Base-by-base conservation (phyloP, 2,888 invertebrate genomes). In the Aquatica leii region DNA sequence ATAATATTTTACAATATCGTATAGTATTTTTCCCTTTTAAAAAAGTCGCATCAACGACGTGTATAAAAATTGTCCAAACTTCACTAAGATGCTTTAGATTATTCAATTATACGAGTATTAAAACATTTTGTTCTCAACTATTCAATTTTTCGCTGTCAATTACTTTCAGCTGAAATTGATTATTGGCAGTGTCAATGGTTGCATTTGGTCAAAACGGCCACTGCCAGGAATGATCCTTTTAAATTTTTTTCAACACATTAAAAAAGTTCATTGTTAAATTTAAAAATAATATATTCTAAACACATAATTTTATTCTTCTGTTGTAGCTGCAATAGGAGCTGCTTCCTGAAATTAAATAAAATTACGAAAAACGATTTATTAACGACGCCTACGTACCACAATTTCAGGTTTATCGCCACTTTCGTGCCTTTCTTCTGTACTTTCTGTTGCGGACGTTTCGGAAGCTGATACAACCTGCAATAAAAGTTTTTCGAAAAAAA, bases 151-250 rank as follows among this genome's bases (percentile, higher is more conserved):
- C 54, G 64, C 67, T 62, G 62, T 65, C 35, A 58, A 64, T 65
- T 68, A 70, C 62, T 69, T n/a, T 66, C 69, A 73, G 69, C 66
- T 69, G 67, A 66, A 71, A 74, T 74, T 73, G 73, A 46, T 24
- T 73, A 75, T n/a, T 78, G 80, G 80, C 80, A 80, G 80, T 80
- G 77, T 73, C 64, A 70, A 69, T 74, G 72, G 70, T 69, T 65
- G 66, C 52, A 73, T 73, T 77, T 80, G 79, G 78, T 80, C 79
- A 74, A 76, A 70, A 72, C 71, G 73, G 72, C 73, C 74, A 77
- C 79, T 80, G 80, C 80, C 79, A 71, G 77, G 78, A 80, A 79
- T 80, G 79, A 79, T 78, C 76, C 75, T 73, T 64, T n/a, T n/a
- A n/a, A 67, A 58, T 67, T 69, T 57, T 74, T 75, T 73, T n/a